phyloP scores from a whole-genome alignment of 1,140 invertebrate genomes.

The Ectropis grisescens region DNA sequence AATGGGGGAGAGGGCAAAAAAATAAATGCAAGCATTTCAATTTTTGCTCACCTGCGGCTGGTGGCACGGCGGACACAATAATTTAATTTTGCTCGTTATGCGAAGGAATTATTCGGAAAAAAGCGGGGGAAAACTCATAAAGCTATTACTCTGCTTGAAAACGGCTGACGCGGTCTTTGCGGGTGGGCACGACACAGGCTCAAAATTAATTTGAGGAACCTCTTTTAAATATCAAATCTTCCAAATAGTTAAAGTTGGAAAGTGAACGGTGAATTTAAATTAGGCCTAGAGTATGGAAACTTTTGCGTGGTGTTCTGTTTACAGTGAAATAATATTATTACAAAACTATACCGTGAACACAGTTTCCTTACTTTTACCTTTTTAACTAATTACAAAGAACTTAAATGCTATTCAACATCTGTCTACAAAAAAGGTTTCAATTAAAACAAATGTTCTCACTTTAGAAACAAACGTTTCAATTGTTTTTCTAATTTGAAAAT shows the following conservation, averaged over 20 bases:
- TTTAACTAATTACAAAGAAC: background rate
- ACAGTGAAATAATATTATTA: background rate
- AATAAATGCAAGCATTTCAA: constrained; percentile 11
- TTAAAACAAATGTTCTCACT: background rate
- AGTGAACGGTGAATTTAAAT: constrained; percentile 11
- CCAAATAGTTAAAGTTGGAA: too few relatives aligned
- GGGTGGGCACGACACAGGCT: constrained; percentile 18
- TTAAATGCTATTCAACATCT: background rate
- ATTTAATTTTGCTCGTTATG: constrained; percentile 41
- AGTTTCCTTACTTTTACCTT: background rate
- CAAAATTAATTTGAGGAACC: constrained; percentile 30
- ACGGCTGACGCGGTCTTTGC: constrained; percentile 31
- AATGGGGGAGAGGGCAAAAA: too few relatives aligned
- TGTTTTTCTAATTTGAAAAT: background rate
- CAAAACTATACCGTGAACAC: background rate
- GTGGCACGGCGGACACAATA: constrained; percentile 27
- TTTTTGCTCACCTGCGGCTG: constrained; percentile 21
- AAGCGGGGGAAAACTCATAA: constrained; percentile 43
- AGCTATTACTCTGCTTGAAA: constrained; percentile 37
- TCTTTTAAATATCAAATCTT: constrained; percentile 16
- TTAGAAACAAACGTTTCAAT: background rate
- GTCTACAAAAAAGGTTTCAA: background rate
- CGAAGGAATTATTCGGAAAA: constrained; percentile 40
- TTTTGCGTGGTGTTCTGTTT: background rate
- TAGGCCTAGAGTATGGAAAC: background rate